Conservation (phyloP, 2,797 vertebrate species). For the Rousettus madagascariensis region DNA sequence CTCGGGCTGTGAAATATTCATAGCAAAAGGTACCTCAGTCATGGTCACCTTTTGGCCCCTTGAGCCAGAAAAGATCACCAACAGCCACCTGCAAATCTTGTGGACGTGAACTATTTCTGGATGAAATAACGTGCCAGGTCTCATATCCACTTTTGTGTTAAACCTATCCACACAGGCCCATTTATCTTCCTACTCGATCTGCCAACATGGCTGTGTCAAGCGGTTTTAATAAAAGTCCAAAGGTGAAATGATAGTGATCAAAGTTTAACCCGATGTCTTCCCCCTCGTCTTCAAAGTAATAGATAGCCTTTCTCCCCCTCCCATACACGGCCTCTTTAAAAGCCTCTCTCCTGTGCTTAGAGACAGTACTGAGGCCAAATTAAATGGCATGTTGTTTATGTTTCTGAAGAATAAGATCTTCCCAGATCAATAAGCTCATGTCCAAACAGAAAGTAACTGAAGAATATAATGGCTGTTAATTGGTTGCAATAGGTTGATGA, state of each 20-base stretch:
- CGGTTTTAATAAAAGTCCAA: constrained; percentile 80
- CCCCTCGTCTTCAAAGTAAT: neutral
- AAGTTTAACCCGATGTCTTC: constrained; percentile 65
- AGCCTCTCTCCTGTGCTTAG: neutral
- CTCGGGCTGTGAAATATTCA: constrained; percentile 94
- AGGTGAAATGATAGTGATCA: constrained; percentile 79
- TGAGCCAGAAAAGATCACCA: constrained; percentile 79
- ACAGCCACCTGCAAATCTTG: constrained; percentile 76
- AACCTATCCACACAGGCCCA: constrained; percentile 70
- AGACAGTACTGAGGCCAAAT: constrained; percentile 52
- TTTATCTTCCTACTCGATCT: constrained; percentile 81
- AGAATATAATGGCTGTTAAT: constrained; percentile 72
- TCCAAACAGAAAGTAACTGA: constrained; percentile 67
- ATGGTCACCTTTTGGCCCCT: constrained; percentile 93
- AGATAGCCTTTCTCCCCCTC: constrained; percentile 10
- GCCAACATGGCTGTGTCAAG: constrained; percentile 73
- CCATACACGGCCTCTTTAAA: constrained; percentile 14
- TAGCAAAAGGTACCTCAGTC: constrained; percentile 90
- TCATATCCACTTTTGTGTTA: constrained; percentile 78
- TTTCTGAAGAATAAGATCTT: constrained; percentile 76
- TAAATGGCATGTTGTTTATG: constrained; percentile 70
- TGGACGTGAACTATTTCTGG: constrained; percentile 72
- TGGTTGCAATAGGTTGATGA: constrained; percentile 55
- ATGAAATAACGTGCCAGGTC: constrained; percentile 65
- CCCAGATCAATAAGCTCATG: constrained; percentile 71